phyloP scores from a whole-genome alignment of 2,113 vertebrate species.

The Gallinago undulata region DNA sequence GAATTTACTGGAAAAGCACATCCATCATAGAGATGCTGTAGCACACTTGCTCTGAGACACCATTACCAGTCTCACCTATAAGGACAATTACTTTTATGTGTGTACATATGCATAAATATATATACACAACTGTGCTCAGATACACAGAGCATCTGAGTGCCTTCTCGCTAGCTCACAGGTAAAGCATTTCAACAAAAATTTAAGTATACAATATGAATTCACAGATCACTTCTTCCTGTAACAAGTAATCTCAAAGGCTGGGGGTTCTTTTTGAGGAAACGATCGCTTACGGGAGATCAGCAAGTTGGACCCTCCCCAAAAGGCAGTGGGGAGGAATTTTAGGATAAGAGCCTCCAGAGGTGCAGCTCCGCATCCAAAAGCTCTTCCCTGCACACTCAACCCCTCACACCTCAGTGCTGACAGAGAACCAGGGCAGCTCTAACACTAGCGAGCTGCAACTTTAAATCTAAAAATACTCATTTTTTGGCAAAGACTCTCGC shows the following conservation, averaged over 20 bases:
- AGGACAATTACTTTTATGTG: background rate
- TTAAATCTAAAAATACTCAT: background rate
- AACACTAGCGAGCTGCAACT: background rate
- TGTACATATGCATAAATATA: background rate
- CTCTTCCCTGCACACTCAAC: background rate
- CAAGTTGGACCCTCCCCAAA: background rate
- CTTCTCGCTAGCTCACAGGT: background rate
- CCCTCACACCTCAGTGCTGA: background rate
- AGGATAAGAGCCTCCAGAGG: background rate
- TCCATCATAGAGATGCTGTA: background rate
- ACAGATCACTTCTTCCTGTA: background rate
- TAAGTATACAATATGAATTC: background rate
- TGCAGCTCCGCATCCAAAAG: background rate
- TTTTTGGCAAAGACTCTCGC: background rate
- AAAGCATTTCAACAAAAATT: background rate
- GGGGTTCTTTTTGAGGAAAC: background rate
- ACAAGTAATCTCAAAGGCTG: background rate
- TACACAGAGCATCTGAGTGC: background rate
- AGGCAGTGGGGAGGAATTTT: background rate
- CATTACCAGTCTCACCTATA: background rate
- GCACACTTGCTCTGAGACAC: background rate
- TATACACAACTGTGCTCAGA: accelerated
- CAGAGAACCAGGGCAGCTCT: background rate
- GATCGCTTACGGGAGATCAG: background rate
- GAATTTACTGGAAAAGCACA: background rate